Evolutionary conservation across 1,140 invertebrate species (phyloP), one percentile per base, ranked within the genome.

Genomic region (Pseudomyrmex pallidus): DNA sequence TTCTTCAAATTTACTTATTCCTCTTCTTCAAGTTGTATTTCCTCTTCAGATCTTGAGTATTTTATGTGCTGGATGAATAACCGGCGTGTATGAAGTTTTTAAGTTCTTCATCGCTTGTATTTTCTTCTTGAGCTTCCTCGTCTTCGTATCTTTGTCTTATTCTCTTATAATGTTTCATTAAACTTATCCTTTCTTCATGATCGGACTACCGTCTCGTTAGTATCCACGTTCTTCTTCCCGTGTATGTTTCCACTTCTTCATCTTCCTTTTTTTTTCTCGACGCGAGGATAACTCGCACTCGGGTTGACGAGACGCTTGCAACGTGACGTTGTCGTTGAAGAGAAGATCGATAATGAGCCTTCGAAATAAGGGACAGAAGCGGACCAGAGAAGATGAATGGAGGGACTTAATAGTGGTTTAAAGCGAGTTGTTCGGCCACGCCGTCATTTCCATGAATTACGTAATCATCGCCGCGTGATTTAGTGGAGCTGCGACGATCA

Each of bases 391-490:
- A 86, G 85, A 87, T 87, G 77, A 85, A 87, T 87, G 72, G 61
- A 70, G 20, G 20, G 17, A 54, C 57, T 72, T 87, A 86, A 87
- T 87, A 85, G 85, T 76, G 85, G 62, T 72, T 22, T 48, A 73
- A 62, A 56, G 63, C 46, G 72, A 56, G 85, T 80, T 68, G 63
- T 63, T 74, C 57, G 46, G 15, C 20, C 35, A 13, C 13, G 61
- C 46, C 62, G 57, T 22, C 17, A 72, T 86, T 87, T 87, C 77
- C 84, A 83, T 85, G 85, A 85, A 80, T 87, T 82, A 87, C 77
- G 48, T 83, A 63, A 77, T 77, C 50, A 54, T 77, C 62, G 46
- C 62, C 76, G 50, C 85, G 63, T 87, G 85, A 87, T 87, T 87
- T 87, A 87, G 86, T 57, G 63, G 56, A 46, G 50, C 77, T 83